Evolutionary conservation across 2,113 vertebrate species (phyloP), one percentile per base, ranked within the genome.

Genomic region (Leptosomus discolor): DNA sequence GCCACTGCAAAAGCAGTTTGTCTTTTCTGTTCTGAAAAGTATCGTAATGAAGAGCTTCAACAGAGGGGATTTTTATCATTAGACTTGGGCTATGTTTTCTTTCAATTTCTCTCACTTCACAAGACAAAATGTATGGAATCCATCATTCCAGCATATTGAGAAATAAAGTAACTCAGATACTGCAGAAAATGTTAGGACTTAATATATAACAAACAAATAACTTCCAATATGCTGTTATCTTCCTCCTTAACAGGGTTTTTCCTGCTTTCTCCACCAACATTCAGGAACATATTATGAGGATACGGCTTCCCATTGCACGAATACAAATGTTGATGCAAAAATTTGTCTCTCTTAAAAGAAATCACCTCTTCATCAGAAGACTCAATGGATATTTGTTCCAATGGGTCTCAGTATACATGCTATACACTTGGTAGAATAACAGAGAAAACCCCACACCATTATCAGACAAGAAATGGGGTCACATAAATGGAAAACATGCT

Each of bases 1-100:
- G 97, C 97, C 98, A 98, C 95, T 14, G 13, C 75, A 88, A 86
- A 90, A 94, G 94, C 96, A 94, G 97, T 97, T 95, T 19, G 83
- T 98, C 97, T 98, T 93, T 95, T 98, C 92, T 96, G 37, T 81
- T 97, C 97, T 94, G 94, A 97, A 96, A 93, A 96, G 87, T 94
- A 90, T 56, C 48, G 73, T 92, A 93, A 95, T 79, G 92, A 96
- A 98, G 91, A 97, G 89, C 92, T 97, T 93, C 80, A 79, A 41
- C 22, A 32, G 22, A 84, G 75, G 84, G 83, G 36, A 92, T 95
- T 95, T 88, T 90, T 96, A 90, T 93, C 96, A 85, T 94, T 84
- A 75, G 45, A 65, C 57, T 80, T 5, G 1, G 80, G 64, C 82
- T 88, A 61, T 81, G 67, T 77, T 90, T 93, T 69, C 87, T 95